These are phyloP conservation scores for Xyliphius kryptos DNA, from an alignment of 2,113 vertebrate genomes.

Conservation along the genomic window DNA sequence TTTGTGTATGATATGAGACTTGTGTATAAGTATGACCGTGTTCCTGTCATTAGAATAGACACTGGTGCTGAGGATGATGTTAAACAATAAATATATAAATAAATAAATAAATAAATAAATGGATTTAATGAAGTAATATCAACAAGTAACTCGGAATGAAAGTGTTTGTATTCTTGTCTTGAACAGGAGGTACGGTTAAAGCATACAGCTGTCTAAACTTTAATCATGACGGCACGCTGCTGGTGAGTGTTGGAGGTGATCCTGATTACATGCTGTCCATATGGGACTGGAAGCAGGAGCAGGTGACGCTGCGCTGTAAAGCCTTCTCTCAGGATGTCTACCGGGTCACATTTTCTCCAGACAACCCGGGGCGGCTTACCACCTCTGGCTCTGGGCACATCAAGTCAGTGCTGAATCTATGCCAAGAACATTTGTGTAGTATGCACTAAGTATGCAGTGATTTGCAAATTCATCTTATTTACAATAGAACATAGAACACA, in stretches of 20 bases:
- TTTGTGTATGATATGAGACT: too few species aligned
- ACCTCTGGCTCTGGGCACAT: slow-evolving; percentile 83
- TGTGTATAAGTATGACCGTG: too few species aligned
- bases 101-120: too few species aligned
- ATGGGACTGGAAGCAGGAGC: slow-evolving; percentile 87
- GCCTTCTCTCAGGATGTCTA: slow-evolving; percentile 87
- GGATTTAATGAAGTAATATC: too few species aligned
- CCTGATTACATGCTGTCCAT: slow-evolving; percentile 84
- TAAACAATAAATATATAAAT: too few species aligned
- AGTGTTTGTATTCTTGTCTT: too few species aligned
- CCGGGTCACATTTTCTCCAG: slow-evolving; percentile 79
- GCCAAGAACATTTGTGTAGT: neutral
- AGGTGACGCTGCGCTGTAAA: slow-evolving; percentile 74
- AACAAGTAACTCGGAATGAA: too few species aligned
- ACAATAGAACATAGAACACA: too few species aligned
- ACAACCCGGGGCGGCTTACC: slow-evolving; percentile 77
- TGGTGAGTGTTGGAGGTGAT: slow-evolving; percentile 76
- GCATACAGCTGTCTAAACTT: slow-evolving; percentile 78
- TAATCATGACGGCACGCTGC: slow-evolving; percentile 67
- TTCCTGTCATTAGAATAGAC: too few species aligned
- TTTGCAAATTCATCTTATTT: too few species aligned
- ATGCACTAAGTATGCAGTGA: too few species aligned
- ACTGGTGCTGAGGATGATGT: too few species aligned
- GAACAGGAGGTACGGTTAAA: slow-evolving; percentile 78
- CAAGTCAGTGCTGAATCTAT: slow-evolving; percentile 64